Evolutionary conservation across 2,113 vertebrate species (phyloP).

Genomic region (Anoplopoma fimbria): DNA sequence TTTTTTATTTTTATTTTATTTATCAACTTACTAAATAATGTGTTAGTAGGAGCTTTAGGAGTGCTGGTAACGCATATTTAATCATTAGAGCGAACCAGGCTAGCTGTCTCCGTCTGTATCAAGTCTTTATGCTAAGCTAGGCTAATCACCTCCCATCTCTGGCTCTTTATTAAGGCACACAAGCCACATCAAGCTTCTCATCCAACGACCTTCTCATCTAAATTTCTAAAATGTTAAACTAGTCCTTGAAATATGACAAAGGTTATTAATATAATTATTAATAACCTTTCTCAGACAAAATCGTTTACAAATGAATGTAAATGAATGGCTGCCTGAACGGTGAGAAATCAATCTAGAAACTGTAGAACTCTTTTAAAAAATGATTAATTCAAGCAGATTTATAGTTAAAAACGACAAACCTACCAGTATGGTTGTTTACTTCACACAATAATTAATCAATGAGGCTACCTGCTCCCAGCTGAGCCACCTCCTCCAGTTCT

Average conservation of each 20-base stretch:
- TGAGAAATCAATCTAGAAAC: not conserved
- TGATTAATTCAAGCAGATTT: not conserved
- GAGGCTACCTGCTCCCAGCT: constrained; percentile 90
- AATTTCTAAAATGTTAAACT: not conserved
- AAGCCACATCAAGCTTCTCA: not conserved
- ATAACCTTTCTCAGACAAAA: not conserved
- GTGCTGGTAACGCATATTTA: not conserved
- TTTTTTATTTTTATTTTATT: not conserved
- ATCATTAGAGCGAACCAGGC: not conserved
- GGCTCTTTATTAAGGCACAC: not conserved
- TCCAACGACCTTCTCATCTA: not conserved
- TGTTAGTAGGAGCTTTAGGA: not conserved
- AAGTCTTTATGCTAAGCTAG: constrained; percentile 1
- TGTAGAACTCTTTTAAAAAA: not conserved
- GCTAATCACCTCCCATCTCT: not conserved
- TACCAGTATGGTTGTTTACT: not conserved
- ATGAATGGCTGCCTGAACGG: not conserved
- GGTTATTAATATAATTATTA: too few relatives aligned
- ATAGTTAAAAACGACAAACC: not conserved
- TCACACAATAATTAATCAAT: not conserved
- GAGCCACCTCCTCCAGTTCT: constrained; percentile 92
- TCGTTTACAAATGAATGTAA: not conserved
- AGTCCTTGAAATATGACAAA: not conserved
- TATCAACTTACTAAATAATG: not conserved
- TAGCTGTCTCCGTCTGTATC: not conserved